Conservation (phyloP, 2,888 invertebrate species). For the Drosophila bunnanda region DNA sequence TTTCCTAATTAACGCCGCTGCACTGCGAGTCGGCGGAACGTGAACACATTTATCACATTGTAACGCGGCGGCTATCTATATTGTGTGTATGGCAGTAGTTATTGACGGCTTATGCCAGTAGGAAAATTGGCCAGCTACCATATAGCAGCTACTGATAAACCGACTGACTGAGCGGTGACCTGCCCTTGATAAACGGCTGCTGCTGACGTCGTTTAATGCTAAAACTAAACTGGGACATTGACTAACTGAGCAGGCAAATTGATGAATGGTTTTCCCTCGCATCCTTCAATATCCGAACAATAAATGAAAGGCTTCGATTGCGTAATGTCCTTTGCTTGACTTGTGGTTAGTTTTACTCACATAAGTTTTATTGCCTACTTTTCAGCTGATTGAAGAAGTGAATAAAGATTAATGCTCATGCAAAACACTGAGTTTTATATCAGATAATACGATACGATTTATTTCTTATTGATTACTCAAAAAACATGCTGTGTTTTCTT, state of each 20-base stretch:
- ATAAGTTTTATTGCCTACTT: constrained; percentile 52
- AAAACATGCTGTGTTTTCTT: no score
- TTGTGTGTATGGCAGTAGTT: constrained; percentile 57
- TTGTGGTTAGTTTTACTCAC: not conserved
- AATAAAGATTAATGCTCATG: not conserved
- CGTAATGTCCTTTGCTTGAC: constrained; percentile 17
- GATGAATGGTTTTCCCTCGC: constrained; percentile 58
- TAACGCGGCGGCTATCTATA: constrained; percentile 39
- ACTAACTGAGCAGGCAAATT: constrained; percentile 39
- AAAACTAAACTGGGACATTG: constrained; percentile 17
- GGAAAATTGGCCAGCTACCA: constrained; percentile 55
- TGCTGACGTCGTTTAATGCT: constrained; percentile 40
- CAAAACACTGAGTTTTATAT: not conserved
- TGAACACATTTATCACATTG: constrained; percentile 53
- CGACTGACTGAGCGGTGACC: constrained; percentile 15
- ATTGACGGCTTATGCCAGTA: constrained; percentile 57
- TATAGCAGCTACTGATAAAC: constrained; percentile 58
- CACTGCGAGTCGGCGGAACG: constrained; percentile 21
- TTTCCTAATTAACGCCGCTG: constrained; percentile 48
- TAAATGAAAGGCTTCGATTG: constrained; percentile 37
- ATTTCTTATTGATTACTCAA: no score
- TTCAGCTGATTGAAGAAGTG: not conserved
- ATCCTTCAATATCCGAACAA: constrained; percentile 18
- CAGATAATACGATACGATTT: no score
- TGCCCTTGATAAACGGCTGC: constrained; percentile 44